phyloP scores from a whole-genome alignment of 2,888 invertebrate genomes.

The Oegoconia quadripuncta region DNA sequence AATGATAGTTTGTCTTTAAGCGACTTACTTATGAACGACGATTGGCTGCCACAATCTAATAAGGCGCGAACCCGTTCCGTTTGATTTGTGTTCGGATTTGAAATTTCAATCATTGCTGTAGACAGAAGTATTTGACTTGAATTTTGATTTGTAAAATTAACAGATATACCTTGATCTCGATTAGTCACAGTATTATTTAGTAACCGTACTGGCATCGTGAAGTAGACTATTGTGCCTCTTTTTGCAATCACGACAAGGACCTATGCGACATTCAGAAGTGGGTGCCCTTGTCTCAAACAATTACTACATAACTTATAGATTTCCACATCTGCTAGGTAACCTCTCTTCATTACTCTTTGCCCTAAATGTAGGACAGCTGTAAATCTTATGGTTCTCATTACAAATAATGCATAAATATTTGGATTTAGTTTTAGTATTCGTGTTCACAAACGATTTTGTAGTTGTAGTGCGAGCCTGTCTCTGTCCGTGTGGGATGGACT shows the following conservation, averaged over 20 bases:
- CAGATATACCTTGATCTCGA: background rate
- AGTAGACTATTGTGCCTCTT: conserved; percentile 24
- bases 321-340: conserved; percentile 10
- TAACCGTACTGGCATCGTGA: too few relatives aligned
- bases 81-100: conserved; percentile 16
- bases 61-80: conserved; percentile 7
- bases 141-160: background rate
- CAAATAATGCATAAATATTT: conserved; percentile 20
- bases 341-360: conserved; percentile 15
- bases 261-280: conserved; percentile 21
- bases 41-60: conserved; percentile 14
- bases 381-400: conserved; percentile 22
- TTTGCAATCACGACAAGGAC: conserved; percentile 24
- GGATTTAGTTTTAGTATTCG: background rate
- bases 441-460: conserved; percentile 14
- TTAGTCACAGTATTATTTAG: background rate
- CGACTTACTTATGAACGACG: conserved; percentile 9
- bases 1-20: conserved; percentile 12
- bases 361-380: conserved; percentile 24
- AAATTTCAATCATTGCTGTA: conserved; percentile 15
- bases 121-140: conserved; percentile 11
- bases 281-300: conserved; percentile 24
- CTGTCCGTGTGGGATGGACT: background rate
- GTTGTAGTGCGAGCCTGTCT: too few relatives aligned
- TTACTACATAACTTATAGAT: conserved; percentile 22